phyloP scores from a whole-genome alignment of 2,888 invertebrate genomes.

The Timandra comae region DNA sequence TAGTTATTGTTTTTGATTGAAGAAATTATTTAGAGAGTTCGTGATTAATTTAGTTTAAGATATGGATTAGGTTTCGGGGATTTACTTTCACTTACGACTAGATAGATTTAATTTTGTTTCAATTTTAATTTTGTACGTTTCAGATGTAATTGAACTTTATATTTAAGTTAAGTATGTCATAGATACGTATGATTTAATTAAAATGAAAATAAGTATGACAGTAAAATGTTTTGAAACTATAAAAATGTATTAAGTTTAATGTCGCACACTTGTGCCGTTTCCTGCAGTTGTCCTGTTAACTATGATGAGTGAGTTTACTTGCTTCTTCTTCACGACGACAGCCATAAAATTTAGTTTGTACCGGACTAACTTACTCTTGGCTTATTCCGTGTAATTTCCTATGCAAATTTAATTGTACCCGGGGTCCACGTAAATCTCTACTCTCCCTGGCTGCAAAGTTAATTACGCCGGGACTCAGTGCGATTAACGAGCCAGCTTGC shows the following conservation, averaged over 20 bases:
- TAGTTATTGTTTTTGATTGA: no score
- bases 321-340: constrained; percentile 31
- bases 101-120: constrained; percentile 4
- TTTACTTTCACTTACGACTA: not conserved
- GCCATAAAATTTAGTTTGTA: constrained; percentile 59
- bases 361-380: constrained; percentile 65
- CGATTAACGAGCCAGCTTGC: constrained; percentile 65
- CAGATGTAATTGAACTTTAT: not conserved
- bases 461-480: constrained; percentile 64
- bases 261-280: constrained; percentile 15
- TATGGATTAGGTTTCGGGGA: not conserved
- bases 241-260: constrained; percentile 6
- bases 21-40: no score
- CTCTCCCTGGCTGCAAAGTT: constrained; percentile 65
- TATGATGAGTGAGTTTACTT: constrained; percentile 23
- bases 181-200: not conserved
- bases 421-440: constrained; percentile 71
- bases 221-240: no score
- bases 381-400: constrained; percentile 71
- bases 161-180: not conserved
- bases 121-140: no score
- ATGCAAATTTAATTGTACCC: constrained; percentile 77
- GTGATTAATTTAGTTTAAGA: no score
- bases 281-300: constrained; percentile 13
- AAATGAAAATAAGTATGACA: no score